Conservation (phyloP, 1,140 invertebrate species). For the Nebria ingens region DNA sequence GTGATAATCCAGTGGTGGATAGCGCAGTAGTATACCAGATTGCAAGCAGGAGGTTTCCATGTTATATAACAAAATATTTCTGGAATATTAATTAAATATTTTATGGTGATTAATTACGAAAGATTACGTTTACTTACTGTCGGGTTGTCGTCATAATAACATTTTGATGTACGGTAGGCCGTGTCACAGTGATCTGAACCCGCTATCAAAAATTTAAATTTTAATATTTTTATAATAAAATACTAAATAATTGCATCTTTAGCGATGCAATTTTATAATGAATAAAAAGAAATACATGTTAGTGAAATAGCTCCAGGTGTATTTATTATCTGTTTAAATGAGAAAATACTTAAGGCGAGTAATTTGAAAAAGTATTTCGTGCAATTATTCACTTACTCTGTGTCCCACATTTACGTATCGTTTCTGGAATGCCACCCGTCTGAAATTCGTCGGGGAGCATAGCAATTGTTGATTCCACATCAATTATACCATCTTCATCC, state of each 20-base stretch:
- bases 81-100: not conserved
- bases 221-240: too few relatives aligned
- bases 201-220: not conserved
- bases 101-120: not conserved
- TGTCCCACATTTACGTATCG: constrained; percentile 1
- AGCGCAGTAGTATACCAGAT: too few relatives aligned
- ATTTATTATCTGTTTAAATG: too few relatives aligned
- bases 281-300: too few relatives aligned
- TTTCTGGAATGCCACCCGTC: not conserved
- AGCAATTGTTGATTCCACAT: not conserved
- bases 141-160: constrained; percentile 1
- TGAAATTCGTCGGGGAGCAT: not conserved
- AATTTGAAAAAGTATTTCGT: too few relatives aligned
- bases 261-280: too few relatives aligned
- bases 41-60: too few relatives aligned
- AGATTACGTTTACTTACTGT: not conserved
- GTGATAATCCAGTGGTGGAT: not conserved
- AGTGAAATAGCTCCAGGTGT: too few relatives aligned
- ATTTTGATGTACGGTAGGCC: not conserved
- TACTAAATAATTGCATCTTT: too few relatives aligned
- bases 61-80: constrained; percentile 1
- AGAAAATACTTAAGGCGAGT: too few relatives aligned
- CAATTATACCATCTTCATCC: not conserved
- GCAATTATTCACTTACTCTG: constrained; percentile 5
- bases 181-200: not conserved